phyloP scores from a whole-genome alignment of 2,797 vertebrate genomes.

The Chaenodraco wilsoni region DNA sequence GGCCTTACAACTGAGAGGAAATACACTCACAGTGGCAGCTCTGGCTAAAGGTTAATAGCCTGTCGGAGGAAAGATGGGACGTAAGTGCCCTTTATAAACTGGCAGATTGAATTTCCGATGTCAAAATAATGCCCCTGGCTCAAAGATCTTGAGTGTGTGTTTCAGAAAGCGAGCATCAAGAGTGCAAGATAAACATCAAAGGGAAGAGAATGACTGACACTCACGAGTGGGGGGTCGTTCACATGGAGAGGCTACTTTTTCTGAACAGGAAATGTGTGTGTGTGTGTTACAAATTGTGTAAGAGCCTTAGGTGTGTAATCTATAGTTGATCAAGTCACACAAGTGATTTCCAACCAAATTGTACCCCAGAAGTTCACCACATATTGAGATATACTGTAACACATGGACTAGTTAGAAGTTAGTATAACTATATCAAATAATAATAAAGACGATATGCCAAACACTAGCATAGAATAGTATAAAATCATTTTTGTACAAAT shows the following conservation, averaged over 20 bases:
- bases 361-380: neutral
- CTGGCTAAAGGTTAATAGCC: slow-evolving; percentile 71
- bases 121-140: slow-evolving; percentile 43
- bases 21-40: slow-evolving; percentile 46
- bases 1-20: slow-evolving; percentile 32
- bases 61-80: slow-evolving; percentile 41
- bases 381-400: neutral
- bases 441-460: too few species aligned
- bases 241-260: slow-evolving; percentile 22
- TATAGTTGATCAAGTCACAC: slow-evolving; percentile 14
- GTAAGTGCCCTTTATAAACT: slow-evolving; percentile 69
- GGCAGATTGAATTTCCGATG: slow-evolving; percentile 49
- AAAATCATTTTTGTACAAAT: neutral
- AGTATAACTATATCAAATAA: neutral
- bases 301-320: slow-evolving; percentile 2
- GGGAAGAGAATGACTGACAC: slow-evolving; percentile 34
- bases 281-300: neutral
- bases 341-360: neutral
- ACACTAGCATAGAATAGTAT: neutral
- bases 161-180: neutral
- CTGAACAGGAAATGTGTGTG: neutral
- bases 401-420: neutral
- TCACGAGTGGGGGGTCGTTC: slow-evolving; percentile 24
- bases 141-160: slow-evolving; percentile 7
- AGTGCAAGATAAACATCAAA: slow-evolving; percentile 4